A percentile compares a stretch with the other conserved stretches of the same genome.
phyloP scores from a whole-genome alignment of 2,797 vertebrate species.

The Xenentodon cancila region DNA sequence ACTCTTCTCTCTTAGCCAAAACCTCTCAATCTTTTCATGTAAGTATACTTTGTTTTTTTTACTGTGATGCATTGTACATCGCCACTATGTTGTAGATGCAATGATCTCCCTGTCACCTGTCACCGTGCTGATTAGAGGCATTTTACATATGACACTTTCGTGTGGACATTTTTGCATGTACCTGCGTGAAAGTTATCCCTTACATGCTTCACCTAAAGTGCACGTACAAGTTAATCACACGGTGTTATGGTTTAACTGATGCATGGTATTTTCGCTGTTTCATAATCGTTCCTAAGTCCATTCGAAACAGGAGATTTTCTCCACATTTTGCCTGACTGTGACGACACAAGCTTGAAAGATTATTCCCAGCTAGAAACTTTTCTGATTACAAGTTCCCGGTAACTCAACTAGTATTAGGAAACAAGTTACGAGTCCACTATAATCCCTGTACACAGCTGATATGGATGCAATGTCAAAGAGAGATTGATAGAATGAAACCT shows the following conservation, averaged over 20 bases:
- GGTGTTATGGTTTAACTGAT: conserved; percentile 41
- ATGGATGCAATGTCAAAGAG: conserved; percentile 29
- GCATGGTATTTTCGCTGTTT: conserved; percentile 66
- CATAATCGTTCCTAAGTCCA: conserved; percentile 73
- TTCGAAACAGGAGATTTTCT: conserved; percentile 72
- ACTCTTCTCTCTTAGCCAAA: not conserved
- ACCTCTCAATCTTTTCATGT: no score
- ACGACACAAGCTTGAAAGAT: conserved; percentile 70
- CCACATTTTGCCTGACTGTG: conserved; percentile 59
- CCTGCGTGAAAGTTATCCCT: not conserved
- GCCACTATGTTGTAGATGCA: not conserved
- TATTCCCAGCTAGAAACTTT: conserved; percentile 67
- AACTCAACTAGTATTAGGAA: conserved; percentile 58
- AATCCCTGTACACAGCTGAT: conserved; percentile 46
- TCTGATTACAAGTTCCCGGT: conserved; percentile 74
- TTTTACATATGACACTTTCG: conserved; percentile 20
- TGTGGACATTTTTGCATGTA: conserved; percentile 42
- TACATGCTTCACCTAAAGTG: conserved; percentile 5
- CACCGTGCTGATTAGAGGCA: conserved; percentile 23
- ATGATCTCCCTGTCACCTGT: conserved; percentile 4
- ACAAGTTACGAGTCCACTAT: conserved; percentile 52
- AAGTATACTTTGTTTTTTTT: not conserved
- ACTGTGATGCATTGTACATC: not conserved
- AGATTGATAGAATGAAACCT: conserved; percentile 35
- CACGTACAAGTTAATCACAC: conserved; percentile 54